phyloP scores from a whole-genome alignment of 2,113 vertebrate species.

The Gavia stellata region DNA sequence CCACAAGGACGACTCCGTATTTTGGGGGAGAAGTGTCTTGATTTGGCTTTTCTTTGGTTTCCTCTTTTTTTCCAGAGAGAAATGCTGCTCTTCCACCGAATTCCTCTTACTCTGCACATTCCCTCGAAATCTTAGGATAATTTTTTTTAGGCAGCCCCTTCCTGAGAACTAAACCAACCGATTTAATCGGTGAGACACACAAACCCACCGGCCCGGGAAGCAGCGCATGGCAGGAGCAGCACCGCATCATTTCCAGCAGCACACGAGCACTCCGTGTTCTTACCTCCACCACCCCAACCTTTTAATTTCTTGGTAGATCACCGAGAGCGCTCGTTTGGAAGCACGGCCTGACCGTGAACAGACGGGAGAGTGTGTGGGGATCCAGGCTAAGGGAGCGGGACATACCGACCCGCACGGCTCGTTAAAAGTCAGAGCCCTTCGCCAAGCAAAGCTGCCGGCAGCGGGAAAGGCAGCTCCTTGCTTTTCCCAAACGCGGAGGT shows the following conservation, averaged over 20 bases:
- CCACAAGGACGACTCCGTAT: rapidly evolving
- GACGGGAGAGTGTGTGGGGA: rapidly evolving
- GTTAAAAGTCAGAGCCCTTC: background rate
- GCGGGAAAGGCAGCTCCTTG: background rate
- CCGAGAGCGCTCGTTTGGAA: background rate
- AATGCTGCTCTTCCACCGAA: background rate
- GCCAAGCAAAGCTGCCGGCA: background rate
- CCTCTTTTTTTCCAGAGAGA: too few relatives aligned
- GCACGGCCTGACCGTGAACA: background rate
- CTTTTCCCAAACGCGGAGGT: background rate
- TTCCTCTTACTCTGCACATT: background rate
- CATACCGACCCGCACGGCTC: background rate
- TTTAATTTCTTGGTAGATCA: background rate
- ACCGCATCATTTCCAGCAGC: background rate
- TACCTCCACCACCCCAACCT: background rate
- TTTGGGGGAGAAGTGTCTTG: background rate
- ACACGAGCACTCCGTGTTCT: rapidly evolving
- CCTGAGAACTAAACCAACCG: background rate
- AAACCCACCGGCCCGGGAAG: background rate
- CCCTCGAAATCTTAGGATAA: background rate
- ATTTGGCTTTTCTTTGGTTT: background rate
- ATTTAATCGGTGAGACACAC: too few relatives aligned
- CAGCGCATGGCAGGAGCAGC: background rate
- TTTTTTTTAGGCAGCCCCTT: background rate
- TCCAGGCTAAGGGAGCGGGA: background rate